These are phyloP conservation scores for Eupristina koningsbergeri DNA, from an alignment of 1,140 invertebrate species.

Conservation along the genomic window DNA sequence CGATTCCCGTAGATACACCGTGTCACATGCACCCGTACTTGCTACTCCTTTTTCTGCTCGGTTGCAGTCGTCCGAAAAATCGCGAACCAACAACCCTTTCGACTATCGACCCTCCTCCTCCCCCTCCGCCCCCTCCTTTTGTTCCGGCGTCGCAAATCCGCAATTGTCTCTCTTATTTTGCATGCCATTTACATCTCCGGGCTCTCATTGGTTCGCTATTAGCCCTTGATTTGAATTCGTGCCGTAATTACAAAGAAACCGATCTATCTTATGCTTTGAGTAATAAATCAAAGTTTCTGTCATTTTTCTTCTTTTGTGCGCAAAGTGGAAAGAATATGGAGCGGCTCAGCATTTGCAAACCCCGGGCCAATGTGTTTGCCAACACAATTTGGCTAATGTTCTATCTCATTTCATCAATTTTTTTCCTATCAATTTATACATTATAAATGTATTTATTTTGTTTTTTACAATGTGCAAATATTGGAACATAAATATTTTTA, in stretches of 20 bases:
- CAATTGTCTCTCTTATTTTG: too few species aligned
- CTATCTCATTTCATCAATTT: not conserved
- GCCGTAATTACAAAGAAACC: not conserved
- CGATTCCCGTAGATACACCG: conserved; percentile 3
- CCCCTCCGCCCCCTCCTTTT: too few species aligned
- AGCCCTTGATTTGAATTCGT: not conserved
- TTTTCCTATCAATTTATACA: not conserved
- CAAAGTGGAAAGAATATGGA: not conserved
- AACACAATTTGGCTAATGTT: not conserved
- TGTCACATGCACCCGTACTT: not conserved
- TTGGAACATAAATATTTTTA: not conserved
- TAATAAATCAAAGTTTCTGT: conserved; percentile 3
- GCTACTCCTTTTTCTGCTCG: not conserved
- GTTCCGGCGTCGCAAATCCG: too few species aligned
- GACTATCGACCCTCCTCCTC: not conserved
- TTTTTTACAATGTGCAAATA: not conserved
- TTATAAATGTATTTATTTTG: not conserved
- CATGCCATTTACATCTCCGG: not conserved
- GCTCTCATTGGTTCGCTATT: not conserved
- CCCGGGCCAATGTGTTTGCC: not conserved
- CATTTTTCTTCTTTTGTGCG: not conserved
- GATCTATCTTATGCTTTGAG: not conserved
- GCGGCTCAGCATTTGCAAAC: not conserved
- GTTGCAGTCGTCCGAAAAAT: not conserved
- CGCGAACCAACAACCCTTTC: not conserved